Evolutionary conservation across 2,797 vertebrate species (phyloP).

Genomic region (Cyprinodon diabolis): DNA sequence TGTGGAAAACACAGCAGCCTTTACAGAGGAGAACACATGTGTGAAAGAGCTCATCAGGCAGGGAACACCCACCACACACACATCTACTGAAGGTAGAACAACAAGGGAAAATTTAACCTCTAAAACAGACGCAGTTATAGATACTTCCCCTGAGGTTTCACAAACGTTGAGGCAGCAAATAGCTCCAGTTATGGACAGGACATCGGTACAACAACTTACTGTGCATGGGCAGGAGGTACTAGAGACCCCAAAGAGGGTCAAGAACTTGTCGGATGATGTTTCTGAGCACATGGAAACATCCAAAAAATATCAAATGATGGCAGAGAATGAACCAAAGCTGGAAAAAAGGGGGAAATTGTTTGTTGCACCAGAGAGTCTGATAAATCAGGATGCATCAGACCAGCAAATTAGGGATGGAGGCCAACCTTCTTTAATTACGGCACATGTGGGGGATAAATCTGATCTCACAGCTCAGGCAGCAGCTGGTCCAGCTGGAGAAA

Average conservation of each 20-base stretch:
- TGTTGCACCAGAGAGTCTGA: not conserved
- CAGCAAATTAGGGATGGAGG: not conserved
- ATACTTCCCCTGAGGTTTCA: not conserved
- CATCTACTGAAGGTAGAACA: not conserved
- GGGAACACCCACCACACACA: conserved; percentile 4
- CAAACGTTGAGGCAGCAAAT: conserved; percentile 14
- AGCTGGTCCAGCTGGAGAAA: not conserved
- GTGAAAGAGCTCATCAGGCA: not conserved
- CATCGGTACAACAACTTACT: conserved; percentile 5
- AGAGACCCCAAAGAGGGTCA: conserved; percentile 12
- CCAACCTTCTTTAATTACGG: not conserved
- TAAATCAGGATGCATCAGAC: not conserved
- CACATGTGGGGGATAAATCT: not conserved
- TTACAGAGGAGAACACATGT: not conserved
- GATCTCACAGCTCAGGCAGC: conserved; percentile 7
- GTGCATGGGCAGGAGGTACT: conserved; percentile 1
- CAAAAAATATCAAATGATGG: not conserved
- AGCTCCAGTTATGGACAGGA: conserved; percentile 6
- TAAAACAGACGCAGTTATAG: conserved; percentile 16
- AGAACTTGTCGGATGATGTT: not conserved
- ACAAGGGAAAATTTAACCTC: conserved; percentile 14
- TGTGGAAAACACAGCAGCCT: not conserved
- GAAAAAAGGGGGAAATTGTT: not conserved
- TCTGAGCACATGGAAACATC: not conserved
- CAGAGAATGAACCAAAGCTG: not conserved